phyloP scores from a whole-genome alignment of 2,113 vertebrate genomes.

The Perca schrenkii region DNA sequence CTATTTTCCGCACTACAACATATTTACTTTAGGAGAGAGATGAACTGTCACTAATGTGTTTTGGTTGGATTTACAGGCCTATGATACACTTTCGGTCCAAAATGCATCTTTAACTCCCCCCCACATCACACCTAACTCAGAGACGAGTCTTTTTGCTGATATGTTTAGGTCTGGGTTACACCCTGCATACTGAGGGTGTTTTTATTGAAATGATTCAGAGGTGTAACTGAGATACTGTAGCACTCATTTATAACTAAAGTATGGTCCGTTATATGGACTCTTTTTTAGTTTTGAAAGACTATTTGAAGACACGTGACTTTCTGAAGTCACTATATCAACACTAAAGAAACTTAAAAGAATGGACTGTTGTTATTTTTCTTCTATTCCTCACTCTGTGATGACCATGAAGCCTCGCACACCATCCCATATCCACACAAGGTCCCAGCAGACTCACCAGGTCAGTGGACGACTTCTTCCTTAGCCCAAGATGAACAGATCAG shows the following conservation, averaged over 20 bases:
- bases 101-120: not conserved
- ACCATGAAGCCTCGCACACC: conserved; percentile 21
- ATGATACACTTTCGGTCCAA: not conserved
- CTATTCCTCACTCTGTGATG: not conserved
- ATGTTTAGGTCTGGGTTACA: not conserved
- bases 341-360: not conserved
- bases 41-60: not conserved
- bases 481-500: conserved; percentile 1
- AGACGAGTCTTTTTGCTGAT: not conserved
- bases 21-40: not conserved
- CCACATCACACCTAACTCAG: not conserved
- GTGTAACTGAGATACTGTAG: not conserved
- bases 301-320: not conserved
- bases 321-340: not conserved
- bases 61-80: no score
- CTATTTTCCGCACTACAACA: not conserved
- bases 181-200: not conserved
- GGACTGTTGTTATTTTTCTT: not conserved
- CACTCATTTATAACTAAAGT: not conserved
- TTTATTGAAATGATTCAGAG: not conserved
- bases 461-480: conserved; percentile 1
- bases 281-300: conserved; percentile 2
- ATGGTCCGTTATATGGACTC: not conserved
- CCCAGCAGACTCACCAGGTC: conserved; percentile 64
- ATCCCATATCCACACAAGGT: conserved; percentile 18